Conservation (phyloP, 2,888 invertebrate genomes). For the Cylloceria caligata region DNA sequence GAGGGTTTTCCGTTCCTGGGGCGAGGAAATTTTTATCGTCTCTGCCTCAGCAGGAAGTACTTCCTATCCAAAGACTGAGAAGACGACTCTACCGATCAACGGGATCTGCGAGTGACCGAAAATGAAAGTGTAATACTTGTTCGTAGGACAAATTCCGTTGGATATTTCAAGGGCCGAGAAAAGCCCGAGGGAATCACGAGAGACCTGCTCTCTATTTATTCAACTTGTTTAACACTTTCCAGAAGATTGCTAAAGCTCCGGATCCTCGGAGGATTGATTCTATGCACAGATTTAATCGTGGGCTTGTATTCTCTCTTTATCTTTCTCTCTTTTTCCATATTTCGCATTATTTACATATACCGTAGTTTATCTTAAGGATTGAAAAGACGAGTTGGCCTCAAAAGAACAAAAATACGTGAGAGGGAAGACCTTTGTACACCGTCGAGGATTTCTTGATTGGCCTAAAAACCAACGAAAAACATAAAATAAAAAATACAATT, state of each 20-base stretch:
- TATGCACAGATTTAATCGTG: background rate
- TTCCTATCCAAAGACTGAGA: conserved; percentile 15
- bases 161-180: background rate
- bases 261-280: background rate
- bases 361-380: background rate
- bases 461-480: background rate
- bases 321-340: background rate
- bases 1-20: conserved; percentile 6
- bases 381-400: background rate
- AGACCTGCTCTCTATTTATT: conserved; percentile 23
- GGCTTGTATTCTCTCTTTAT: background rate
- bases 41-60: conserved; percentile 22
- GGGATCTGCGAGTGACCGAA: conserved; percentile 26
- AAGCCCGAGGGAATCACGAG: conserved; percentile 28
- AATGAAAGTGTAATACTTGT: conserved; percentile 27
- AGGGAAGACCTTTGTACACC: conserved; percentile 23
- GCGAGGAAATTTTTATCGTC: conserved; percentile 21
- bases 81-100: conserved; percentile 34
- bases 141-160: background rate
- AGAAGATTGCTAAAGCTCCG: background rate
- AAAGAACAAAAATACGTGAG: background rate
- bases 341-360: conserved; percentile 5
- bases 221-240: background rate
- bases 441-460: background rate
- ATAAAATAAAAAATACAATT: conserved; percentile 11